phyloP scores from a whole-genome alignment of 2,797 vertebrate genomes.

The Chrysocyon brachyurus region DNA sequence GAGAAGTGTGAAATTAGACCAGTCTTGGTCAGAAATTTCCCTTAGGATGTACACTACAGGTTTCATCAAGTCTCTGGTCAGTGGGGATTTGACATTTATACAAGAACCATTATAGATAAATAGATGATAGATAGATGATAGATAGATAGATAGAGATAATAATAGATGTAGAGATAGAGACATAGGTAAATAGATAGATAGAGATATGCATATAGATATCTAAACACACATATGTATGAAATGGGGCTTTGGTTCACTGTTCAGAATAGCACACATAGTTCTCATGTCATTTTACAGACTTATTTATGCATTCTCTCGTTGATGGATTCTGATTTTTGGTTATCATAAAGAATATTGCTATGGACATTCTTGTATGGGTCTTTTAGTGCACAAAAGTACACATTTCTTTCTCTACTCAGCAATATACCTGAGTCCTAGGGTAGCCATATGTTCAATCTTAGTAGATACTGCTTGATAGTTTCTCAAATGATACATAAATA shows the following conservation, averaged over 20 bases:
- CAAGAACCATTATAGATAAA: neutral
- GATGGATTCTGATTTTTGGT: neutral
- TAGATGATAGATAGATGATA: neutral
- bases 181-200: neutral
- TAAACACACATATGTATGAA: neutral
- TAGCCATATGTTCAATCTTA: neutral
- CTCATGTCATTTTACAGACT: neutral
- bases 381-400: neutral
- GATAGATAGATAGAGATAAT: neutral
- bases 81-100: neutral
- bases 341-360: neutral
- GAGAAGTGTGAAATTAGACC: neutral
- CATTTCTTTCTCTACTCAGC: neutral
- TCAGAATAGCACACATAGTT: neutral
- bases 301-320: neutral
- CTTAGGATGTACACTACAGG: neutral
- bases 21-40: neutral
- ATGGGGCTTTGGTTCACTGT: neutral
- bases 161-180: neutral
- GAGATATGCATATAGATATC: neutral
- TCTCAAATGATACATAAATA: neutral
- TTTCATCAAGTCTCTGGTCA: neutral
- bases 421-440: neutral
- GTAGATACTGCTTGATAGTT: neutral
- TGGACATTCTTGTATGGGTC: neutral